Percentiles rank a stretch among this genome's conserved stretches.
phyloP scores from a whole-genome alignment of 1,140 invertebrate genomes.

The Drosophila athabasca region DNA sequence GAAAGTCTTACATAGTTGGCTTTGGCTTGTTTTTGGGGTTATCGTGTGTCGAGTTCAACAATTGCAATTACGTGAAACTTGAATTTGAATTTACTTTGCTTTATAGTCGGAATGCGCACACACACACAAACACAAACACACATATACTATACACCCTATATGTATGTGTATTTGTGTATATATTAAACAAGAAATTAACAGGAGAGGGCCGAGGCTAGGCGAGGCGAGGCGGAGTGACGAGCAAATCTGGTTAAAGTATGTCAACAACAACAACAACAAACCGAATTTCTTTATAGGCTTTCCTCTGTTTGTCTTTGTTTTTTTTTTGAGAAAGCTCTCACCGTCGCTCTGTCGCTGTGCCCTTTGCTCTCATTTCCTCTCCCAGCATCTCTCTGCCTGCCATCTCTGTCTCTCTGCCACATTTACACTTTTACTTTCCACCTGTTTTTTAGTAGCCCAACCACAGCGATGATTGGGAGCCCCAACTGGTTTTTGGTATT shows the following conservation, averaged over 20 bases:
- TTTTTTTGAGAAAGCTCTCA: neutral
- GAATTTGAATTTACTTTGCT: constrained; percentile 6
- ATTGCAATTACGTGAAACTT: constrained; percentile 43
- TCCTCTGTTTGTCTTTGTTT: neutral
- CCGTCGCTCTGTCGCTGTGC: neutral
- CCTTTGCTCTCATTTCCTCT: neutral
- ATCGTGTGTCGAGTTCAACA: neutral
- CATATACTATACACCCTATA: neutral
- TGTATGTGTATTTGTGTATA: constrained; percentile 7
- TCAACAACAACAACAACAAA: constrained; percentile 6
- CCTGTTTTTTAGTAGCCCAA: constrained; percentile 18
- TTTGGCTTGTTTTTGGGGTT: no score
- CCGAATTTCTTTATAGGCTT: constrained; percentile 27
- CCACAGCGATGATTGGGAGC: neutral
- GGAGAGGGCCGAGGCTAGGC: no score
- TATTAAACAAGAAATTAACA: constrained; percentile 47
- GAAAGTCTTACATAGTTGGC: no score
- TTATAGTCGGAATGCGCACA: neutral
- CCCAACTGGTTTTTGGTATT: constrained; percentile 35
- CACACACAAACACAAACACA: no score
- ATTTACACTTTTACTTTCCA: constrained; percentile 65
- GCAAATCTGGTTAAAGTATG: constrained; percentile 43
- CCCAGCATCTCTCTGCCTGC: constrained; percentile 1
- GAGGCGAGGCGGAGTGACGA: constrained; percentile 6
- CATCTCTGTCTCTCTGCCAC: constrained; percentile 33